phyloP scores from a whole-genome alignment of 2,888 invertebrate species.

The Pyrrhia umbra region DNA sequence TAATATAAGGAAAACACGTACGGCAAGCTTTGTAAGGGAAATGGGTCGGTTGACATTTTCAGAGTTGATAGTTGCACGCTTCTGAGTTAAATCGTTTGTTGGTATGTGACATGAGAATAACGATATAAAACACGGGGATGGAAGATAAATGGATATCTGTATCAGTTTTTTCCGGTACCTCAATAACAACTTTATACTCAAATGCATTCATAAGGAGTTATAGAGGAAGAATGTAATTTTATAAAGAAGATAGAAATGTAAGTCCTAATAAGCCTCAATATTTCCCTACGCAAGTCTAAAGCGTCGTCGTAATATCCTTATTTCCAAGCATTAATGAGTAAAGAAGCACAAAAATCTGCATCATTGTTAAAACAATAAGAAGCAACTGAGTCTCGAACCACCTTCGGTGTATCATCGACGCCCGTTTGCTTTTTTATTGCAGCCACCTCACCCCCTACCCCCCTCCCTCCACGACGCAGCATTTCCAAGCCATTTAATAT shows the following conservation, averaged over 20 bases:
- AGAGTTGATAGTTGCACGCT: slow-evolving; percentile 81
- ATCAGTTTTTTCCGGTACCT: slow-evolving; percentile 34
- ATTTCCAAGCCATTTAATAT: slow-evolving; percentile 91
- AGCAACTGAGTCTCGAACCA: slow-evolving; percentile 76
- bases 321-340: slow-evolving; percentile 10
- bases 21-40: slow-evolving; percentile 84
- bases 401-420: slow-evolving; percentile 84
- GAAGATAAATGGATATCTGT: slow-evolving; percentile 46
- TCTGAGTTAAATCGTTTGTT: slow-evolving; percentile 75
- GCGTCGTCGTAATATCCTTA: neutral
- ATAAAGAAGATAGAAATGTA: neutral
- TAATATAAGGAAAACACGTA: slow-evolving; percentile 89
- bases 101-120: slow-evolving; percentile 67
- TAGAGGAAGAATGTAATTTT: neutral
- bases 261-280: neutral
- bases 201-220: slow-evolving; percentile 1
- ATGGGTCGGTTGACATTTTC: slow-evolving; percentile 85
- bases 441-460: slow-evolving; percentile 72
- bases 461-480: slow-evolving; percentile 83
- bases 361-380: slow-evolving; percentile 69
- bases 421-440: slow-evolving; percentile 85
- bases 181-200: slow-evolving; percentile 20
- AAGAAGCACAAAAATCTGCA: slow-evolving; percentile 39
- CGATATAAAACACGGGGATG: slow-evolving; percentile 49
- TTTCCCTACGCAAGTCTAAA: slow-evolving; percentile 3